Evolutionary conservation across 2,888 invertebrate genomes (phyloP), one percentile per base, ranked within the genome.

Genomic region (Ormyrus rosae): DNA sequence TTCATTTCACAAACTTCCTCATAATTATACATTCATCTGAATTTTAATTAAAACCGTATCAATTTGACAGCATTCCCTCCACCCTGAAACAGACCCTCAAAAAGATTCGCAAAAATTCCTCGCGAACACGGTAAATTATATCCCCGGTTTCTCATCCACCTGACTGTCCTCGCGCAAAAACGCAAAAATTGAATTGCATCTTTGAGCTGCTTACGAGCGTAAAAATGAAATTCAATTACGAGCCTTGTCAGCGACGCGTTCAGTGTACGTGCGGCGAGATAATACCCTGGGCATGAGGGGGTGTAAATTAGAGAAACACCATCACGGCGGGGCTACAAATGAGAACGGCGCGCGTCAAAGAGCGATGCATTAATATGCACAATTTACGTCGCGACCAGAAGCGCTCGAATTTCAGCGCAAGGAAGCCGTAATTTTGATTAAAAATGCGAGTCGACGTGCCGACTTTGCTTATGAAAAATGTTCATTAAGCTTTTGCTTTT

Each of bases 151-250:
- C 2, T 34, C 34, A 34, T 4, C 34, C 34, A 0, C 34, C 4
- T 0, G 0, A 2, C 34, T 2, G 0, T 34, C 19, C 7, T 48
- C 51, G 51, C 58, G 48, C 9, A 46, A 34, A 34, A 34, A 34
- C 34, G 34, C 34, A 34, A 34, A 34, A 34, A 34, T 34, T 34
- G 3, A 34, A 34, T 34, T 34, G 34, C 34, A 34, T 34, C 34
- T 4, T 34, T 34, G 34, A 34, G 34, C 34, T 34, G 34, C 34
- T 34, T 4, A 34, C 34, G 3, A 34, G 34, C 61, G 76, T 13
- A 55, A 61, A 55, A 69, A 55, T 55, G 48, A 69, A 69, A 76
- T 76, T 61, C 63, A 69, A 76, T 63, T 69, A 63, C 45, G 13
- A 60, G 53, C 68, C 6, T 53, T 53, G 69, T 55, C 68, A 53